phyloP scores from a whole-genome alignment of 2,797 vertebrate species.

The Streptopelia turtur region DNA sequence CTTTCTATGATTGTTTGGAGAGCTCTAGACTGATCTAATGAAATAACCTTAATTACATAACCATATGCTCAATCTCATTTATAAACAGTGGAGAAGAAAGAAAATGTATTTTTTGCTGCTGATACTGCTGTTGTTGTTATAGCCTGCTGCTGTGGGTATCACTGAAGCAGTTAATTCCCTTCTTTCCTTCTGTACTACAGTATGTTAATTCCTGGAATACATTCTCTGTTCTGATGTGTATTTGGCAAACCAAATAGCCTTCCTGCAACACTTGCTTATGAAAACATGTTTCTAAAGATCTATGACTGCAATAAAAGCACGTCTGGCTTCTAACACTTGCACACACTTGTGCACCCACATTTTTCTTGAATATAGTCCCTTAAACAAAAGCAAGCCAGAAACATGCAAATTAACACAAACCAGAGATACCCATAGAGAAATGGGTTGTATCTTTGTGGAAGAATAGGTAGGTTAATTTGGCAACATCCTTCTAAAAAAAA shows the following conservation, averaged over 20 bases:
- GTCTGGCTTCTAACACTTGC: slow-evolving; percentile 11
- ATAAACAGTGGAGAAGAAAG: slow-evolving; percentile 48
- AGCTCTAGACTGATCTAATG: slow-evolving; percentile 71
- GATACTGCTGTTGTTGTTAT: slow-evolving; percentile 60
- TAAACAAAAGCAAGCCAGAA: not conserved
- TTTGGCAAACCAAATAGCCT: slow-evolving; percentile 30
- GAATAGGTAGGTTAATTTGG: not conserved
- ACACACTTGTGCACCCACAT: accelerated
- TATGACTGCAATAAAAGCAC: slow-evolving; percentile 48
- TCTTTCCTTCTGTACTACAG: slow-evolving; percentile 37
- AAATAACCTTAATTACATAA: slow-evolving; percentile 78
- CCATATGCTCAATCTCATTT: slow-evolving; percentile 79
- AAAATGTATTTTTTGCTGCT: slow-evolving; percentile 67
- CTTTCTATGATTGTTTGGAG: slow-evolving; percentile 60
- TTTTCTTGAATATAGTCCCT: not conserved
- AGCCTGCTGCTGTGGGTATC: slow-evolving; percentile 74
- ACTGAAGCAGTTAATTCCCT: slow-evolving; percentile 67
- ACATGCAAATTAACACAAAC: not conserved
- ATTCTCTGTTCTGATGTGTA: slow-evolving; percentile 38
- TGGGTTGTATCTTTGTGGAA: not conserved
- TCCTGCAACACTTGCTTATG: slow-evolving; percentile 51
- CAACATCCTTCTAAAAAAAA: not conserved
- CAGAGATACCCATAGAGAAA: not conserved
- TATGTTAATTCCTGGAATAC: slow-evolving; percentile 41
- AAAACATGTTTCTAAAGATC: slow-evolving; percentile 69